phyloP scores from a whole-genome alignment of 2,888 invertebrate genomes.

The Himalopsyche kuldschensis region DNA sequence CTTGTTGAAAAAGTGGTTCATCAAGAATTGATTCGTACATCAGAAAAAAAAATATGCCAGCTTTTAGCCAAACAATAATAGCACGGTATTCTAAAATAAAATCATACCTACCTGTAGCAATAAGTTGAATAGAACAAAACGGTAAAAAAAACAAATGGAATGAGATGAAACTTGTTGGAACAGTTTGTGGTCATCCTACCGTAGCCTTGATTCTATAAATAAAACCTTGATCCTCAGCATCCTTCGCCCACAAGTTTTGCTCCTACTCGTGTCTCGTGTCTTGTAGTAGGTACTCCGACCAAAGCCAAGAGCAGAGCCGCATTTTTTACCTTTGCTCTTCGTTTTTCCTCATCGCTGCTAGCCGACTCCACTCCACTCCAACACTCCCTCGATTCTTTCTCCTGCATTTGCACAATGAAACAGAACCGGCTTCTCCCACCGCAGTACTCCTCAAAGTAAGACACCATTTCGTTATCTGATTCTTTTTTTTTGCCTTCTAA shows the following conservation, averaged over 20 bases:
- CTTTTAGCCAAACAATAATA: too few species aligned
- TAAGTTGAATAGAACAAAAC: too few species aligned
- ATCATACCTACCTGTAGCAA: too few species aligned
- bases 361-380: neutral
- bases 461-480: neutral
- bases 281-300: neutral
- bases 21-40: too few species aligned
- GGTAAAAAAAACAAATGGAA: neutral
- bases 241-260: neutral
- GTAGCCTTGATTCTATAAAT: neutral
- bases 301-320: neutral
- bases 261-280: neutral
- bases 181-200: neutral
- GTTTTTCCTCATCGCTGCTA: neutral
- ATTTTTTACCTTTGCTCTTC: neutral
- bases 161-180: neutral
- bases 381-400: neutral
- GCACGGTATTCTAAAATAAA: too few species aligned
- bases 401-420: neutral
- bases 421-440: neutral
- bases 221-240: neutral
- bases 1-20: too few species aligned
- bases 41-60: too few species aligned
- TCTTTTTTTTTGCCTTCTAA: neutral
- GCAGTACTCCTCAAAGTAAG: neutral